These are phyloP conservation scores for Drosophila carrolli DNA, from an alignment of 1,140 invertebrate species.

Conservation along the genomic window DNA sequence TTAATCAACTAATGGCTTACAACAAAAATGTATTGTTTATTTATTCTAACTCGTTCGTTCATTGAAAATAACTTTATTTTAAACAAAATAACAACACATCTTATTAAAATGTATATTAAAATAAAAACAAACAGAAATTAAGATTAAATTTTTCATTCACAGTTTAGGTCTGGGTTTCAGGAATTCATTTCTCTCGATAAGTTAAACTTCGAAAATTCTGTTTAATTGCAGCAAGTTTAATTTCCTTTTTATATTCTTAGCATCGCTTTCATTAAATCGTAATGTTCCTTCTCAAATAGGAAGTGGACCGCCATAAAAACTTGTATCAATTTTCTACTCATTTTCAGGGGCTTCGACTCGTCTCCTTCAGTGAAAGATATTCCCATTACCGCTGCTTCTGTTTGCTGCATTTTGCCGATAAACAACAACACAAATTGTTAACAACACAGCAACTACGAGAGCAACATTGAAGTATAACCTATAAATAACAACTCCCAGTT, in stretches of 20 bases:
- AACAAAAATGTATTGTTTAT: not conserved
- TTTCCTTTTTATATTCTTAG: not conserved
- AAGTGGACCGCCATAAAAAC: not conserved
- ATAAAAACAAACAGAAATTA: no score
- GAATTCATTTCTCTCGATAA: no score
- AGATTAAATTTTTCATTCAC: no score
- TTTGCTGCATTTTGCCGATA: constrained; percentile 72
- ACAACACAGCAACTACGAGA: constrained; percentile 35
- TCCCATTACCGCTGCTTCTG: constrained; percentile 14
- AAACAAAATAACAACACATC: no score
- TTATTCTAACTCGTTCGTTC: constrained; percentile 1
- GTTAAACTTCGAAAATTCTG: no score
- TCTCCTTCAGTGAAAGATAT: constrained; percentile 10
- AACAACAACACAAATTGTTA: constrained; percentile 72
- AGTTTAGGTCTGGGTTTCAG: no score
- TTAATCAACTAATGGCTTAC: constrained; percentile 20
- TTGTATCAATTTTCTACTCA: constrained; percentile 2
- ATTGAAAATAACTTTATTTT: not conserved
- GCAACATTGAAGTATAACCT: constrained; percentile 48
- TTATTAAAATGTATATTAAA: not conserved
- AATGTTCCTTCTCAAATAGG: not conserved
- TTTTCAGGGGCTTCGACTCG: not conserved
- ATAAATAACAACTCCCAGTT: constrained; percentile 73
- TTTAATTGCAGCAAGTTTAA: not conserved
- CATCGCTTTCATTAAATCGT: not conserved